phyloP scores from a whole-genome alignment of 2,797 vertebrate genomes.

The Telmatherina bonti region DNA sequence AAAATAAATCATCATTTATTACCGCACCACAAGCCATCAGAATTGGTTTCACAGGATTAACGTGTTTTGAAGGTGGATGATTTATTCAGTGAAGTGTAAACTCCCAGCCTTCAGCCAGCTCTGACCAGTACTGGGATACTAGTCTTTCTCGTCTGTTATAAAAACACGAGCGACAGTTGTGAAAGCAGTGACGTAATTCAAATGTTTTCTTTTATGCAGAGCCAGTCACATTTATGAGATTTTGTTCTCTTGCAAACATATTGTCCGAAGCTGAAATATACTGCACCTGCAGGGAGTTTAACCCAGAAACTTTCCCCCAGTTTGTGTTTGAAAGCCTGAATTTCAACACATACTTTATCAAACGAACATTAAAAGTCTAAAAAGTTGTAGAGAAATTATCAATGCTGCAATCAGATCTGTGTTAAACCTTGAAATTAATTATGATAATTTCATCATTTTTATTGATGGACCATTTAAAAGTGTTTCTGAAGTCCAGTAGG shows the following conservation, averaged over 20 bases:
- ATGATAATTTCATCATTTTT: constrained; percentile 11
- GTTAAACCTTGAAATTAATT: background rate
- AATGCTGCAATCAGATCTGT: constrained; percentile 25
- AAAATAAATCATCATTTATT: constrained; percentile 51
- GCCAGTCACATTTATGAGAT: constrained; percentile 48
- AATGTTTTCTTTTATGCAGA: constrained; percentile 43
- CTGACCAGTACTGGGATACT: constrained; percentile 37
- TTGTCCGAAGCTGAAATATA: constrained; percentile 44
- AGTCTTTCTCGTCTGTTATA: constrained; percentile 32
- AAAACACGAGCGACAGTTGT: constrained; percentile 56
- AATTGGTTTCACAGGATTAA: constrained; percentile 54
- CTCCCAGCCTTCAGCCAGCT: constrained; percentile 40
- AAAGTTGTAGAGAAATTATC: background rate
- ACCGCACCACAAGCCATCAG: constrained; percentile 7
- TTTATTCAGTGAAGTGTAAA: constrained; percentile 57
- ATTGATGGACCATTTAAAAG: background rate
- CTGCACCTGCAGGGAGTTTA: constrained; percentile 30
- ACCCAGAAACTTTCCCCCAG: background rate
- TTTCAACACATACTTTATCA: constrained; percentile 20
- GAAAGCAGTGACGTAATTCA: constrained; percentile 43
- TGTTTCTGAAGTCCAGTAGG: background rate
- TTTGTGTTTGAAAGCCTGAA: constrained; percentile 19
- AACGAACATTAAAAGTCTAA: constrained; percentile 3
- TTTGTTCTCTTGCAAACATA: constrained; percentile 51
- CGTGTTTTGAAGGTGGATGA: constrained; percentile 42